Evolutionary conservation across 2,113 vertebrate genomes (phyloP).

Genomic region (Seriola dumerili): DNA sequence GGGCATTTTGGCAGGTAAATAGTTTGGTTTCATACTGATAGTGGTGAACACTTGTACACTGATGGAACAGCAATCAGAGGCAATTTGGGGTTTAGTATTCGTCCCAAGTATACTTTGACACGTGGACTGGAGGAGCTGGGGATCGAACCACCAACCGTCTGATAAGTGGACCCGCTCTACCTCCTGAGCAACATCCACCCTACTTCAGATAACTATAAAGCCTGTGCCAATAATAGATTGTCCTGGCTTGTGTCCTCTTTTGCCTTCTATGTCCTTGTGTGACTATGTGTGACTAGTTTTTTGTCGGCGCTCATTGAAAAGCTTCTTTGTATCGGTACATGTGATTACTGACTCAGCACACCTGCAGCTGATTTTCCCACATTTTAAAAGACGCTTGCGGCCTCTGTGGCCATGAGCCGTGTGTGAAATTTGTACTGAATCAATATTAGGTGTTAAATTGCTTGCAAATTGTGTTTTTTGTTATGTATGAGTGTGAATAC

Average conservation of each 20-base stretch:
- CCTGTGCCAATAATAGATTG: not conserved
- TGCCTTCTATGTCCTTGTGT: not conserved
- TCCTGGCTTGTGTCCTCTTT: not conserved
- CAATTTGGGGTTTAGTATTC: too few relatives aligned
- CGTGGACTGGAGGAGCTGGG: too few relatives aligned
- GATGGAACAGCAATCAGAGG: too few relatives aligned
- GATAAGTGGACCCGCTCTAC: too few relatives aligned
- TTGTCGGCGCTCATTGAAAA: not conserved
- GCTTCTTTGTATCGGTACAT: not conserved
- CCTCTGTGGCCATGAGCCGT: not conserved
- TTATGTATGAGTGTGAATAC: not conserved
- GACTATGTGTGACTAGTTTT: not conserved
- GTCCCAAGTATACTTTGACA: too few relatives aligned
- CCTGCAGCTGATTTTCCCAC: slow-evolving; percentile 3
- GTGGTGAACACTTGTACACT: too few relatives aligned
- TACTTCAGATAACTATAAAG: too few relatives aligned
- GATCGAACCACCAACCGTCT: too few relatives aligned
- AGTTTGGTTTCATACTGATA: too few relatives aligned
- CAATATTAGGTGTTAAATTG: slow-evolving; percentile 15
- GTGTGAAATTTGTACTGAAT: not conserved
- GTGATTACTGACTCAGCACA: not conserved
- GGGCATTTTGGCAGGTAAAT: too few relatives aligned
- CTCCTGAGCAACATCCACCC: too few relatives aligned
- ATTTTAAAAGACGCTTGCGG: not conserved
- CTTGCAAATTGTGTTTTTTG: slow-evolving; percentile 8